These are phyloP conservation scores for Tricholaema leucomelas DNA, from an alignment of 2,113 vertebrate genomes.

Conservation along the genomic window DNA sequence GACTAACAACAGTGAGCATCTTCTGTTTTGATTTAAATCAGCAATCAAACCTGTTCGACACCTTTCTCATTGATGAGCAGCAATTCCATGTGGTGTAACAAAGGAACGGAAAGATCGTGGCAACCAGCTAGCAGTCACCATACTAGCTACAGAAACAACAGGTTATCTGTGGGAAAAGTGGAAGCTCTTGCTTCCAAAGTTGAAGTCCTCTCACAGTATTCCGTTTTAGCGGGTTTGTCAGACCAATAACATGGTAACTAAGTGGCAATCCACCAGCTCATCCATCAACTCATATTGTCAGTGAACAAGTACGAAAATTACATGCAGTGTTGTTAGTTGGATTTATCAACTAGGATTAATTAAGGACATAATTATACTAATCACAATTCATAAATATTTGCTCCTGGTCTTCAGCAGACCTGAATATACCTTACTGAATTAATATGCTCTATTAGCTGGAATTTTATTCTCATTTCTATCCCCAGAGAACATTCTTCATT, in stretches of 20 bases:
- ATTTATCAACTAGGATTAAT: constrained; percentile 1
- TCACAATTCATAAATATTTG: constrained; percentile 19
- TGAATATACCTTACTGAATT: not conserved
- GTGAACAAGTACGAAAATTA: not conserved
- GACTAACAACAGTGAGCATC: not conserved
- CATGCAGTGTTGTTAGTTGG: not conserved
- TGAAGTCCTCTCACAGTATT: not conserved
- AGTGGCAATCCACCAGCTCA: not conserved
- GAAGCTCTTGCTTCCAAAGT: not conserved
- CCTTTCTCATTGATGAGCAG: not conserved
- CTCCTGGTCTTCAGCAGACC: not conserved
- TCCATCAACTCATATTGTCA: not conserved
- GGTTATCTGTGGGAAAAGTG: not conserved
- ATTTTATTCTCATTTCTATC: not conserved
- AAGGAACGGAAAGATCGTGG: not conserved
- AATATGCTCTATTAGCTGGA: not conserved
- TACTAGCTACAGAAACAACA: not conserved
- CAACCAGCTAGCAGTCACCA: not conserved
- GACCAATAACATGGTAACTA: not conserved
- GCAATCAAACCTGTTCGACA: not conserved
- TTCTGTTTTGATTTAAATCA: not conserved
- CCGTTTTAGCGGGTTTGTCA: not conserved
- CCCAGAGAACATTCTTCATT: not conserved
- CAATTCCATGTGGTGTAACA: not conserved
- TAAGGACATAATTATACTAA: not conserved